Conservation (phyloP, 1,140 invertebrate genomes). For the Stenopsyche tienmushanensis region DNA sequence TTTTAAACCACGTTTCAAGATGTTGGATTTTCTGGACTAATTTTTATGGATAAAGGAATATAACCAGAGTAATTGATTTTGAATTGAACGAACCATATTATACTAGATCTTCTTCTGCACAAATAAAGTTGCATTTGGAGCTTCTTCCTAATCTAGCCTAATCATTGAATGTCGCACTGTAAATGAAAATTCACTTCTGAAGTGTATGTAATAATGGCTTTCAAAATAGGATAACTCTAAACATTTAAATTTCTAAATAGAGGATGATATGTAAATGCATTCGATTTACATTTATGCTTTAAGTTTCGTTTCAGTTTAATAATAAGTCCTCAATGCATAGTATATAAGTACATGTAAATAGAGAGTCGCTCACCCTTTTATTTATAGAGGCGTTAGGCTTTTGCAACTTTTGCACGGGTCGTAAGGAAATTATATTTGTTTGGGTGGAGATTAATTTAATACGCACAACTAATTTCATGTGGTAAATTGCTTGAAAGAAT, state of each 20-base stretch:
- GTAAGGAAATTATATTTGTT: slow-evolving; percentile 12
- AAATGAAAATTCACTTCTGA: not conserved
- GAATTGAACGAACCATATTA: too few species aligned
- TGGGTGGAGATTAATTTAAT: slow-evolving; percentile 22
- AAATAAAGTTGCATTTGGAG: too few species aligned
- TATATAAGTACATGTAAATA: too few species aligned
- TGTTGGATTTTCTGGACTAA: too few species aligned
- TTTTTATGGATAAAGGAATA: too few species aligned
- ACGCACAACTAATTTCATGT: slow-evolving; percentile 31
- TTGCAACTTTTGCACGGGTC: not conserved
- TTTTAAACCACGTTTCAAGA: too few species aligned
- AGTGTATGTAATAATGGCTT: not conserved
- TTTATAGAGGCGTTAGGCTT: not conserved
- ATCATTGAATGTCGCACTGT: too few species aligned
- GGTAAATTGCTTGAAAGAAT: slow-evolving; percentile 22
- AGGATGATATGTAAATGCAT: too few species aligned
- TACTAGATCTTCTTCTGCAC: too few species aligned
- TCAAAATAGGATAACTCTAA: not conserved
- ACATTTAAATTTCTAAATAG: not conserved
- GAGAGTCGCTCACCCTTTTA: not conserved
- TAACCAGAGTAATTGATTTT: too few species aligned
- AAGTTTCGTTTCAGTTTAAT: not conserved
- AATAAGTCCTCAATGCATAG: not conserved
- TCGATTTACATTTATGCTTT: slow-evolving; percentile 15
- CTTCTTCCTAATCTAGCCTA: too few species aligned